Conservation (phyloP, 1,140 invertebrate species). For the Lysiphlebus fabarum region DNA sequence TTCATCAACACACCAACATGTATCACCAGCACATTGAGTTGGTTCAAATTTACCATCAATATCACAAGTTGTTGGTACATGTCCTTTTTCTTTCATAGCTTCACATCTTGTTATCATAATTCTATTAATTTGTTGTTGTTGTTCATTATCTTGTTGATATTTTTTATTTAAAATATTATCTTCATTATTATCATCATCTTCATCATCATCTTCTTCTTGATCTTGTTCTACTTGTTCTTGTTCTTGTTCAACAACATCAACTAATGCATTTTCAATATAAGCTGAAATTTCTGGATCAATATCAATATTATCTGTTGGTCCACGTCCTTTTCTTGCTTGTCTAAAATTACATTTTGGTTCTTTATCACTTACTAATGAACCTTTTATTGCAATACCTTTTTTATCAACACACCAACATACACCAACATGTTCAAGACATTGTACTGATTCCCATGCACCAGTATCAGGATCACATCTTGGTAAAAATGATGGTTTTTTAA, state of each 20-base stretch:
- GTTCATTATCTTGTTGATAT: constrained; percentile 34
- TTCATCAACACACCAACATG: constrained; percentile 84
- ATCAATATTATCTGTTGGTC: constrained; percentile 28
- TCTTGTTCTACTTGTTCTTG: constrained; percentile 15
- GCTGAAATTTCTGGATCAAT: constrained; percentile 45
- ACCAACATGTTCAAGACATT: constrained; percentile 75
- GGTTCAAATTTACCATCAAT: constrained; percentile 67
- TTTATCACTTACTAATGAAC: constrained; percentile 67
- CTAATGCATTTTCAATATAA: constrained; percentile 39
- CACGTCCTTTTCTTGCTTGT: constrained; percentile 61
- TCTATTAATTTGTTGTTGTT: constrained; percentile 59
- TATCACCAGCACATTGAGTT: constrained; percentile 68
- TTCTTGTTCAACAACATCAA: constrained; percentile 25
- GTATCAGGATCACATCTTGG: constrained; percentile 69
- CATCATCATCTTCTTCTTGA: no score
- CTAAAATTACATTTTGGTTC: constrained; percentile 74
- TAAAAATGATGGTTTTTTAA: constrained; percentile 65
- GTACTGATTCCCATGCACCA: constrained; percentile 76
- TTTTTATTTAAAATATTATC: no score
- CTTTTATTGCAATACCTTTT: constrained; percentile 75
- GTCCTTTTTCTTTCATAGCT: constrained; percentile 58
- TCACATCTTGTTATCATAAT: constrained; percentile 61
- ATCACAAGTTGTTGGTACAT: constrained; percentile 63
- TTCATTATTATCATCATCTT: no score
- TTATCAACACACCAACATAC: constrained; percentile 84